Evolutionary conservation across 2,113 vertebrate genomes (phyloP).

Genomic region (Nansenia antarctica): DNA sequence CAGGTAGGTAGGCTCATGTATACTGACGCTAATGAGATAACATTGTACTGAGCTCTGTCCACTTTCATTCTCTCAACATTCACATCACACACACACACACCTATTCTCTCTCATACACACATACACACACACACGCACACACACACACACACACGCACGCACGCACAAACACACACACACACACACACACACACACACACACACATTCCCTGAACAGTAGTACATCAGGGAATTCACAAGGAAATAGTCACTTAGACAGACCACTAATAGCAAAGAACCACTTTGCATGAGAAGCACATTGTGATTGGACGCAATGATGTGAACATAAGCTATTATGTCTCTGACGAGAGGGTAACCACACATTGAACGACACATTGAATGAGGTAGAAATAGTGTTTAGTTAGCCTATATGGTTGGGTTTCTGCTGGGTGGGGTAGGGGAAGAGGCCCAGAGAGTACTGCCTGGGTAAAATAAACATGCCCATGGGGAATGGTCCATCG

Average conservation of each 20-base stretch:
- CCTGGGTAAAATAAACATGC: not conserved
- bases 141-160: not conserved
- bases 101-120: too few species aligned
- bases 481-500: not conserved
- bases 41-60: not conserved
- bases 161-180: slow-evolving; percentile 21
- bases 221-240: too few species aligned
- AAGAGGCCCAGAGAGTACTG: not conserved
- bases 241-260: too few species aligned
- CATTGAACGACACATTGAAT: not conserved
- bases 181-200: not conserved
- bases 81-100: slow-evolving; percentile 32
- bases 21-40: not conserved
- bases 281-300: not conserved
- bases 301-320: too few species aligned
- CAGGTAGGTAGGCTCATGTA: too few species aligned
- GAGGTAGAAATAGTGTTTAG: not conserved
- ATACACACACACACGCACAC: not conserved
- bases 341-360: not conserved
- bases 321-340: too few species aligned
- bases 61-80: slow-evolving; percentile 49
- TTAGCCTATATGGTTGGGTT: too few species aligned
- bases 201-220: too few species aligned
- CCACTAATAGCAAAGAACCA: too few species aligned
- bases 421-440: not conserved